Conservation (phyloP, 2,797 vertebrate genomes). For the Nyctibius grandis region DNA sequence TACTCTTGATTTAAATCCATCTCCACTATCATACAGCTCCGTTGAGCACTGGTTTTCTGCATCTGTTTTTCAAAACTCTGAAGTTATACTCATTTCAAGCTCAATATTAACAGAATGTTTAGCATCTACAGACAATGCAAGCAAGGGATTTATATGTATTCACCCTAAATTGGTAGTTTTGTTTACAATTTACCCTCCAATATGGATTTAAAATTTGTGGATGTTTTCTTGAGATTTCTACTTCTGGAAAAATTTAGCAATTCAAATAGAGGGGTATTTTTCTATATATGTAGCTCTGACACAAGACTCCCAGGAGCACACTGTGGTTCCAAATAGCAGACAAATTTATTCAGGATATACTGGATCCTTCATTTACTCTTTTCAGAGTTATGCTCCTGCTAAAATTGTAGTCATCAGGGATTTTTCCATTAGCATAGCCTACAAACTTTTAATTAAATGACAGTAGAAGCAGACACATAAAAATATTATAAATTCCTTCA, state of each 20-base stretch:
- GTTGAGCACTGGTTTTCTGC: background rate
- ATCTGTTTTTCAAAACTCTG: background rate
- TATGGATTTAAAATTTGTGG: background rate
- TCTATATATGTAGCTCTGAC: background rate
- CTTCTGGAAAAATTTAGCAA: background rate
- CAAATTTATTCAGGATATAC: background rate
- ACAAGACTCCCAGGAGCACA: background rate
- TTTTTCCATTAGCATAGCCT: background rate
- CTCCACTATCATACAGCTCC: background rate
- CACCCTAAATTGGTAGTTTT: background rate
- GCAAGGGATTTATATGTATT: background rate
- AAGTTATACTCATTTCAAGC: background rate
- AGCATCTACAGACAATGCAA: background rate
- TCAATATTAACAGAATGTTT: background rate
- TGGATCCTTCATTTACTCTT: background rate
- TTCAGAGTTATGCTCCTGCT: background rate
- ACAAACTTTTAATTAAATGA: background rate
- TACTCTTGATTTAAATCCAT: background rate
- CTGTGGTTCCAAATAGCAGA: background rate
- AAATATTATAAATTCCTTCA: background rate
- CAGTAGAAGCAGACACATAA: background rate
- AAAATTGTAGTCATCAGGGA: background rate
- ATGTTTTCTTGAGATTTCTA: background rate
- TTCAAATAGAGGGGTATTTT: background rate
- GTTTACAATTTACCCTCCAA: background rate